Base-by-base conservation (phyloP, 2,888 invertebrate genomes). In the Fissipunctia ypsillon region DNA sequence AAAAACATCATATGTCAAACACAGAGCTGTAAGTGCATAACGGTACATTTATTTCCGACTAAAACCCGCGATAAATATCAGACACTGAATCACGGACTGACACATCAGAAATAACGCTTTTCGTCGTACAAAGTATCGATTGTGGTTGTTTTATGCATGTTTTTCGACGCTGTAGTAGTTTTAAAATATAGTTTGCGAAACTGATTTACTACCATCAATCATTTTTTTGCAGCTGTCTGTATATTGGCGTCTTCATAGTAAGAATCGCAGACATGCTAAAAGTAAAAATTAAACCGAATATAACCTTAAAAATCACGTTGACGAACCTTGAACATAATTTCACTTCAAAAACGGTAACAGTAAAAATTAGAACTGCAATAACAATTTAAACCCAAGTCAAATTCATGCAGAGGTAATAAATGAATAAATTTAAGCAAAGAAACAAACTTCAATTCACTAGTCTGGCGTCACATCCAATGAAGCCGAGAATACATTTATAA, bases 41-140 rank as follows among this genome's bases (percentile, higher is more conserved):
- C 85, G 78, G 83, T 78, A 76, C 69, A 83, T 86, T 86, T 85
- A 69, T 75, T 78, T 81, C 68, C 50, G 73, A 61, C 68, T 76
- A 81, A 83, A 83, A 63, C 50, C 35, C 41, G 54, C 81, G 81
- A 84, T 84, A 81, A 83, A 84, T 78, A 73, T 68, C 63, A 35
- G 71, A 48, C 70, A 71, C 57, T 83, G 78, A 80, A 81, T 84
- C 84, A 83, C 65, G 63, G 57, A 73, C 72, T 54, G 71, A 74
- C 73, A 83, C 70, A 76, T 79, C 69, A 71, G 70, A 70, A 71
- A 72, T 64, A 83, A 73, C 52, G 59, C 64, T 60, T 57, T 71
- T 73, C 50, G 56, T 72, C 61, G 61, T 72, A 35, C 50, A 63
- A 43, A 31, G 52, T 67, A 79, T 73, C 64, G 79, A 76, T 75